Percentiles rank a stretch among this genome's conserved stretches.
These are phyloP conservation scores for Lissonota sp. DNA, from an alignment of 2,888 invertebrate species.

Conservation along the genomic window DNA sequence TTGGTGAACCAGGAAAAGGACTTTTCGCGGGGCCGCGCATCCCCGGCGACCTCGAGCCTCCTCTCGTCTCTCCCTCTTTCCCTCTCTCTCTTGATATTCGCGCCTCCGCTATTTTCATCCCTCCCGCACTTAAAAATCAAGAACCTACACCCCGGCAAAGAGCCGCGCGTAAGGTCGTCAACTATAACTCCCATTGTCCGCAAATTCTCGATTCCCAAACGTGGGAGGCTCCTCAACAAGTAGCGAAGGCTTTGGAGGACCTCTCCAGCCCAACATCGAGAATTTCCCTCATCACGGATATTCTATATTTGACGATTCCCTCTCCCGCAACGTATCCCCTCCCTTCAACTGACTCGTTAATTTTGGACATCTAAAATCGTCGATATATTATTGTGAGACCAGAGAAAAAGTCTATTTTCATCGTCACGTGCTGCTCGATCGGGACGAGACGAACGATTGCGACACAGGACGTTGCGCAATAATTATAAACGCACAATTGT, in stretches of 20 bases:
- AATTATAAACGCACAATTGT: too few relatives aligned
- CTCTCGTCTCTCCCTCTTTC: not conserved
- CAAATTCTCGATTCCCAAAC: constrained; percentile 19
- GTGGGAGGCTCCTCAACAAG: constrained; percentile 70
- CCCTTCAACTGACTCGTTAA: not conserved
- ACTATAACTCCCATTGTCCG: too few relatives aligned
- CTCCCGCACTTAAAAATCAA: not conserved
- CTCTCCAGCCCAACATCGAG: constrained; percentile 6
- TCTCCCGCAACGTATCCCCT: not conserved
- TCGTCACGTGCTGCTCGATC: too few relatives aligned
- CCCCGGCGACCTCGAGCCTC: constrained; percentile 53
- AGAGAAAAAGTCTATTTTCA: too few relatives aligned
- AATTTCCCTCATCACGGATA: constrained; percentile 40
- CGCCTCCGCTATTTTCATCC: not conserved
- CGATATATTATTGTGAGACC: too few relatives aligned
- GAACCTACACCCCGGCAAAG: too few relatives aligned
- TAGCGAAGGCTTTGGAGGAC: constrained; percentile 62
- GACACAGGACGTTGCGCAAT: too few relatives aligned
- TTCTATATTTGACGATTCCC: constrained; percentile 34
- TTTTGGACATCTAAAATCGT: too few relatives aligned
- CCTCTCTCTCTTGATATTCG: constrained; percentile 2
- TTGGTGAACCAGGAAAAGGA: constrained; percentile 53
- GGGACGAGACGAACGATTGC: too few relatives aligned
- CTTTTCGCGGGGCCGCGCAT: constrained; percentile 30
- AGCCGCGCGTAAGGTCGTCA: too few relatives aligned